Evolutionary conservation across 2,888 invertebrate species (phyloP).

Genomic region (Hartigia nigra): DNA sequence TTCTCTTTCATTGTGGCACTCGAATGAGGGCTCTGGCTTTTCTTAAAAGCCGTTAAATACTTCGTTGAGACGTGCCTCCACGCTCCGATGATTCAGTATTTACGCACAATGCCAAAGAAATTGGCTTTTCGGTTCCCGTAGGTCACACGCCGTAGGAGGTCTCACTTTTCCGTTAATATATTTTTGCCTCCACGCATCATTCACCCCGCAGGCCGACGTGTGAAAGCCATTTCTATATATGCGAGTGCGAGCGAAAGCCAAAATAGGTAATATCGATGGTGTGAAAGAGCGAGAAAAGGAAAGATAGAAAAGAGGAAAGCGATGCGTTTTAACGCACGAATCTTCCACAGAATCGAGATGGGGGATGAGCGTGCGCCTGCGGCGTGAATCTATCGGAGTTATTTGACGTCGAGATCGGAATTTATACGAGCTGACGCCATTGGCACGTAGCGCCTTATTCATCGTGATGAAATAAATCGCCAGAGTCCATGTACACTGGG

Average conservation of each 20-base stretch:
- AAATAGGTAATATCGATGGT: background rate
- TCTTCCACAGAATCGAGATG: background rate
- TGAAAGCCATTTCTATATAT: background rate
- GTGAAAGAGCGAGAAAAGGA: background rate
- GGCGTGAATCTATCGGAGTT: constrained; percentile 1
- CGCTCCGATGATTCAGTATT: constrained; percentile 57
- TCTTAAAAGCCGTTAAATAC: constrained; percentile 59
- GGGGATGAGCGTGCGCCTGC: constrained; percentile 12
- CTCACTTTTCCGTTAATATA: constrained; percentile 36
- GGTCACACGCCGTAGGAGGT: constrained; percentile 53
- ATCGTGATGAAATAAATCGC: background rate
- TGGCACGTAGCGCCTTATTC: background rate
- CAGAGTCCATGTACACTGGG: background rate
- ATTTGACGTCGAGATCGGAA: constrained; percentile 8
- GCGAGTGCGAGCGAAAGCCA: background rate
- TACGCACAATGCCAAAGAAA: constrained; percentile 57
- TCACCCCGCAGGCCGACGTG: background rate
- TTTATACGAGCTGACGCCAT: constrained; percentile 10
- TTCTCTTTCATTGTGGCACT: constrained; percentile 27
- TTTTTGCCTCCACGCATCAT: constrained; percentile 19
- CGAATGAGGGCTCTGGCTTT: constrained; percentile 19
- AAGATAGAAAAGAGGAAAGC: background rate
- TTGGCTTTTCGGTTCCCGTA: constrained; percentile 53
- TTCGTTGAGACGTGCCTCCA: constrained; percentile 36
- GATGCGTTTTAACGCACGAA: background rate